Conservation (phyloP, 2,113 vertebrate species). For the Cyprinus carpio region DNA sequence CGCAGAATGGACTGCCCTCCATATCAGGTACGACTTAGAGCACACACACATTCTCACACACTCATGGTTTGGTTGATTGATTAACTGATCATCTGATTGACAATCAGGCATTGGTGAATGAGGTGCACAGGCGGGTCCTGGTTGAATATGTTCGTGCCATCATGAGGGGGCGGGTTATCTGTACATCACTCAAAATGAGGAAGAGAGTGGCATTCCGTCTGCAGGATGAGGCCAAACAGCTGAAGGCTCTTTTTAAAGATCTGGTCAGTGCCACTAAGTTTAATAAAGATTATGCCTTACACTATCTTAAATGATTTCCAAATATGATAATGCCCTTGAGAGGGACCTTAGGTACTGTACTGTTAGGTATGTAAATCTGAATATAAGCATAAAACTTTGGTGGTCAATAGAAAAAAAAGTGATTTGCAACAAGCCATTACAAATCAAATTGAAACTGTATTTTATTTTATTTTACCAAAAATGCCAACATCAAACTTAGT, state of each 20-base stretch:
- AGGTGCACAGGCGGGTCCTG: constrained; percentile 85
- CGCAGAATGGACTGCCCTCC: constrained; percentile 83
- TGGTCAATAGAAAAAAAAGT: not conserved
- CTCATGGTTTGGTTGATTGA: not conserved
- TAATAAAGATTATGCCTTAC: not conserved
- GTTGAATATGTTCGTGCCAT: constrained; percentile 85
- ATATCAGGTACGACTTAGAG: constrained; percentile 78
- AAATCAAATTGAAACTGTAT: not conserved
- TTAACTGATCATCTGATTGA: constrained; percentile 7
- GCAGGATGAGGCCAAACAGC: constrained; percentile 83
- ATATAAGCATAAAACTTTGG: too few relatives aligned
- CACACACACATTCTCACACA: not conserved
- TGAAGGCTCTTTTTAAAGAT: constrained; percentile 86
- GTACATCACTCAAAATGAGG: constrained; percentile 84
- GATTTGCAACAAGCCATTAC: not conserved
- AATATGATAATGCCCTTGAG: not conserved
- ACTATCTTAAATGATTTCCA: not conserved
- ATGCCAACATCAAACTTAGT: not conserved
- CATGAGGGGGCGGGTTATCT: constrained; percentile 83
- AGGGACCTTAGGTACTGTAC: not conserved
- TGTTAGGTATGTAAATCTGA: not conserved
- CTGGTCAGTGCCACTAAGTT: constrained; percentile 76
- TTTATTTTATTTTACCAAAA: not conserved
- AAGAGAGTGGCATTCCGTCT: constrained; percentile 83
- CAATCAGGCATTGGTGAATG: constrained; percentile 80